Evolutionary conservation across 1,140 invertebrate genomes (phyloP), one percentile per base, ranked within the genome.

Genomic region (Drosophila sp.): DNA sequence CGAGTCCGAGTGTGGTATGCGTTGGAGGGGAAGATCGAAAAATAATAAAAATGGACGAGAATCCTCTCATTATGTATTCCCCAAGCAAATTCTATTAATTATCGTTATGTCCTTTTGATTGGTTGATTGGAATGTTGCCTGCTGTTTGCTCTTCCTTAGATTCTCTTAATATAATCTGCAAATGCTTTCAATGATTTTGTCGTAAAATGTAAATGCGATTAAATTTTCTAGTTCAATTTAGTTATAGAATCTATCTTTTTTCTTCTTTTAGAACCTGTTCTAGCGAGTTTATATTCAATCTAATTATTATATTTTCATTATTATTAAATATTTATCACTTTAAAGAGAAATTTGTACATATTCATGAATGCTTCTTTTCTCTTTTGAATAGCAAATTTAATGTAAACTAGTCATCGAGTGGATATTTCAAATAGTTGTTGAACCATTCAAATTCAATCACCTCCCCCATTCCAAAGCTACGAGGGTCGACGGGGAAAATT

Each of bases 61-160:
- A 17, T 1, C 50, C 17, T 29, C 80, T 87, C 89, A 90, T 90
- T 90, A 82, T 41, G 89, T 82, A 90, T 90, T 91, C 87, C 63
- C 50, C 47, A 65, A 63, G 79, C 87, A 85, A 91, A 81, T 90
- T 81, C 87, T 90, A 90, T 90, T 90, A 90, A 90, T 90, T 90
- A 90, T 87, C 80, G 80, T 90, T 90, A 90, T 90, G 81, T 90
- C 71, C 85, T 70, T 86, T 79, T 86, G 77, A 90, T 90, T 75
- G 44, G 87, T 71, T 71, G 83, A 78, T 67, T 64, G 60, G 35
- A 70, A 72, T 70, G 47, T 17, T 60, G 76, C 79, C 72, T 61
- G 70, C 76, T 80, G 67, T 57, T 79, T 60, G 32, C 35, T 58
- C 62, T 56, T 38, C 33, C 23, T 23, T 29, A 55, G 58, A 17